A percentile compares a stretch with the other conserved stretches of the same genome.
Evolutionary conservation across 2,797 vertebrate species (phyloP).

Genomic region (Falco naumanni): DNA sequence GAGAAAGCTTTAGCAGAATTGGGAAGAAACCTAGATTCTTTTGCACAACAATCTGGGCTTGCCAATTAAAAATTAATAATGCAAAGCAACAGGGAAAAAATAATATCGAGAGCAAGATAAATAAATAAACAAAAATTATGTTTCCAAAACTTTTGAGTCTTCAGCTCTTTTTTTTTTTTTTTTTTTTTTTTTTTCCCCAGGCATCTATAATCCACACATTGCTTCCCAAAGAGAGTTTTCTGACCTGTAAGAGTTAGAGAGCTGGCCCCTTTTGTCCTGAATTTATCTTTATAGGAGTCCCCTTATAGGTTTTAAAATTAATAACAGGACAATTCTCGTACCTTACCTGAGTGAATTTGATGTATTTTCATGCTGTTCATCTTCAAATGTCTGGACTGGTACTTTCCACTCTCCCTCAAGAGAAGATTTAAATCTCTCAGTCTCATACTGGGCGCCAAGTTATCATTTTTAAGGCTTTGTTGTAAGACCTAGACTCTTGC

Average conservation of each 20-base stretch:
- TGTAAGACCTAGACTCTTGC: slow-evolving; percentile 13
- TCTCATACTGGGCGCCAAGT: slow-evolving; percentile 7
- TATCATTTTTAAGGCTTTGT: slow-evolving; percentile 39
- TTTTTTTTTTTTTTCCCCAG: background rate
- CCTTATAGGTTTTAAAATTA: slow-evolving; percentile 28
- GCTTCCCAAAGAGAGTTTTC: background rate
- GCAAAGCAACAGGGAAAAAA: background rate
- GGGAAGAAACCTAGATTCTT: background rate
- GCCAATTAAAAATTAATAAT: background rate
- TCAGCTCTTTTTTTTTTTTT: background rate
- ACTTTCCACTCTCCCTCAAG: background rate
- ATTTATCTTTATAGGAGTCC: slow-evolving; percentile 15
- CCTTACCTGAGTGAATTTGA: background rate
- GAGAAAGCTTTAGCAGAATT: background rate
- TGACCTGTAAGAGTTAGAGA: slow-evolving; percentile 34
- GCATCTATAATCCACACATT: background rate
- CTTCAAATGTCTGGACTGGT: slow-evolving; percentile 11
- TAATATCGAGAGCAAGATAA: background rate
- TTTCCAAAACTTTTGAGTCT: background rate
- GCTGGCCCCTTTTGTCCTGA: slow-evolving; percentile 29
- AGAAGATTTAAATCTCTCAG: slow-evolving; percentile 49
- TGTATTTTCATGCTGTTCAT: slow-evolving; percentile 36
- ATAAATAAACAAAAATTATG: background rate
- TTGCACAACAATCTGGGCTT: background rate
- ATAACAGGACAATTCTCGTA: slow-evolving; percentile 4